A percentile compares a stretch with the other conserved stretches of the same genome.
Evolutionary conservation across 1,140 invertebrate species (phyloP).

Genomic region (Caenorhabditis inopinata): DNA sequence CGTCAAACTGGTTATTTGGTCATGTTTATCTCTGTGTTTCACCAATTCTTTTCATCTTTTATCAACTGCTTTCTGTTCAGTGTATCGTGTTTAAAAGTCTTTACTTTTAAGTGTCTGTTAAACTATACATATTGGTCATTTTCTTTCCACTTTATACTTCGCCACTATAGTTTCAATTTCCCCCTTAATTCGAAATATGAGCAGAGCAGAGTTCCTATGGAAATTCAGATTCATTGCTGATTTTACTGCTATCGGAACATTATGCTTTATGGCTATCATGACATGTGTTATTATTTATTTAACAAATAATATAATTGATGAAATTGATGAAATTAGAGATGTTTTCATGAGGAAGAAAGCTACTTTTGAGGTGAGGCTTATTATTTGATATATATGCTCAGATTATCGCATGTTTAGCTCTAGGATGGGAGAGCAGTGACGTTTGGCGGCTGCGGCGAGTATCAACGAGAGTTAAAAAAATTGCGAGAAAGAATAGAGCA

Average conservation of each 20-base stretch:
- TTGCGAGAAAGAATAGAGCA: too few species aligned
- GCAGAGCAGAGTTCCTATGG: not conserved
- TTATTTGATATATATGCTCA: not conserved
- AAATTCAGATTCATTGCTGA: conserved; percentile 12
- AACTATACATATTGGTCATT: not conserved
- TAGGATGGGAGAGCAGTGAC: too few species aligned
- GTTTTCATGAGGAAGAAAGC: not conserved
- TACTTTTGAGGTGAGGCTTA: not conserved
- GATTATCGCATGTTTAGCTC: too few species aligned
- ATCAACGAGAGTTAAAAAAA: too few species aligned
- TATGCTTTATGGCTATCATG: conserved; percentile 21
- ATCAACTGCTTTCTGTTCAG: not conserved
- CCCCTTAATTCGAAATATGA: not conserved
- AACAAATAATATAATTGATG: conserved; percentile 13
- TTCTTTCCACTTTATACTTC: not conserved
- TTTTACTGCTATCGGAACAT: conserved; percentile 4
- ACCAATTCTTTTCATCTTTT: not conserved
- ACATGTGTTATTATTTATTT: conserved; percentile 10
- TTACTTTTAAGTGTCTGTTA: not conserved
- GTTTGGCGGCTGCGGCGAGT: too few species aligned
- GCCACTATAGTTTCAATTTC: not conserved
- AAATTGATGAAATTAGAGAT: conserved; percentile 8
- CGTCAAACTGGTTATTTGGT: conserved; percentile 21
- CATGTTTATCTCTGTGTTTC: not conserved
- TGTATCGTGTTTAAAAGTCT: not conserved